Conservation (phyloP, 2,113 vertebrate species). For the Bubalus kerabau region DNA sequence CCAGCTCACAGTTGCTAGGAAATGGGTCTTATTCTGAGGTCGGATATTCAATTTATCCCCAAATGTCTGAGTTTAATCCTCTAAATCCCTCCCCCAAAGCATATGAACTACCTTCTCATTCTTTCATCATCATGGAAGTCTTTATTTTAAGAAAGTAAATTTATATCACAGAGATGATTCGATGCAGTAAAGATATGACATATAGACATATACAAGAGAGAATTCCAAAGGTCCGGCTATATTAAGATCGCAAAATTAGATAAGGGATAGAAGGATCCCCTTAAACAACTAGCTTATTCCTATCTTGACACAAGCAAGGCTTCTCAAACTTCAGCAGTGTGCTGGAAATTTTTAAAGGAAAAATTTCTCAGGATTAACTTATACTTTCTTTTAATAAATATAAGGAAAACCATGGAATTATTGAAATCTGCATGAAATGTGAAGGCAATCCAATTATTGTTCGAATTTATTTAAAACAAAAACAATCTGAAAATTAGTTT, state of each 20-base stretch:
- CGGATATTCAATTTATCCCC: background rate
- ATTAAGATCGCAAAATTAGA: background rate
- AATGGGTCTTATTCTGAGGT: background rate
- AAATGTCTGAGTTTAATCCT: slow-evolving; percentile 27
- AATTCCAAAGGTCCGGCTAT: background rate
- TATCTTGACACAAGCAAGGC: background rate
- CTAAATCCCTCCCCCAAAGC: background rate
- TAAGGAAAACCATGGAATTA: background rate
- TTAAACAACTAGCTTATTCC: background rate
- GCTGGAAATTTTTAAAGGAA: background rate
- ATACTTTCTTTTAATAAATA: background rate
- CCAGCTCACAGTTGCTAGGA: background rate
- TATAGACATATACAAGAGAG: background rate
- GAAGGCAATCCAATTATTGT: background rate
- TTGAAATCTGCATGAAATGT: background rate
- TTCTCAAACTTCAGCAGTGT: background rate
- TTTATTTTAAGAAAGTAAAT: slow-evolving; percentile 44
- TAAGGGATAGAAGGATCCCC: background rate
- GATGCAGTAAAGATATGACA: background rate
- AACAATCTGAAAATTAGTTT: background rate
- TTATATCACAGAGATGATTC: slow-evolving; percentile 7
- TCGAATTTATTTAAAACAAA: background rate
- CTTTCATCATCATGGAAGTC: background rate
- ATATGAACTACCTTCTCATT: background rate
- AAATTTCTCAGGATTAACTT: background rate